phyloP scores from a whole-genome alignment of 2,888 invertebrate genomes.

The Brenthis ino region DNA sequence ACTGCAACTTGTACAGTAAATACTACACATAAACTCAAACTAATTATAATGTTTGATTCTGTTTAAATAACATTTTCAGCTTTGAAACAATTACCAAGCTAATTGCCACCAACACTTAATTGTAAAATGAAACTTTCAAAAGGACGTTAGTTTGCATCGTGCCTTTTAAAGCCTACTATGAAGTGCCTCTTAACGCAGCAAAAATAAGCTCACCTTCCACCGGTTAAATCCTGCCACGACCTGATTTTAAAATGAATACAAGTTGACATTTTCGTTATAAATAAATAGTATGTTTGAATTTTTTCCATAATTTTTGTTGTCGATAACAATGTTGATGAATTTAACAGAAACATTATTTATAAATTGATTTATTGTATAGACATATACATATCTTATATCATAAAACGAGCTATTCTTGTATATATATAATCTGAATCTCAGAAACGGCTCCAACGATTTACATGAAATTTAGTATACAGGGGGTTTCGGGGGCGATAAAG shows the following conservation, averaged over 20 bases:
- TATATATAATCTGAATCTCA: too few relatives aligned
- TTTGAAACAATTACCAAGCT: slow-evolving; percentile 23
- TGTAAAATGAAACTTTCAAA: slow-evolving; percentile 31
- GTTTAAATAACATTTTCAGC: slow-evolving; percentile 16
- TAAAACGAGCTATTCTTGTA: too few relatives aligned
- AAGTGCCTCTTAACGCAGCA: slow-evolving; percentile 58
- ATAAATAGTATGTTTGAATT: too few relatives aligned
- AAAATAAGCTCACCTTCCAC: slow-evolving; percentile 44
- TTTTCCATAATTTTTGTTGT: neutral
- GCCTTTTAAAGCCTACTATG: slow-evolving; percentile 47
- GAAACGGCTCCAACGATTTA: too few relatives aligned
- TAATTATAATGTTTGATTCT: slow-evolving; percentile 15
- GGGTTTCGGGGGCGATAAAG: too few relatives aligned
- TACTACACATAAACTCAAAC: slow-evolving; percentile 6
- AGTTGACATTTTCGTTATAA: too few relatives aligned
- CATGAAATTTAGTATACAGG: too few relatives aligned
- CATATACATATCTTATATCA: too few relatives aligned
- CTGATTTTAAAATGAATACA: neutral
- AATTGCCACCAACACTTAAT: slow-evolving; percentile 32
- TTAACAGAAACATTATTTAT: too few relatives aligned
- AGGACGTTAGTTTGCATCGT: slow-evolving; percentile 33
- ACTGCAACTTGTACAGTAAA: neutral
- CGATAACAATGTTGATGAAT: too few relatives aligned
- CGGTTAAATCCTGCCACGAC: neutral
- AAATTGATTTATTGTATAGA: too few relatives aligned